These are phyloP conservation scores for Pasiphila rectangulata DNA, from an alignment of 2,888 invertebrate species.

Conservation along the genomic window DNA sequence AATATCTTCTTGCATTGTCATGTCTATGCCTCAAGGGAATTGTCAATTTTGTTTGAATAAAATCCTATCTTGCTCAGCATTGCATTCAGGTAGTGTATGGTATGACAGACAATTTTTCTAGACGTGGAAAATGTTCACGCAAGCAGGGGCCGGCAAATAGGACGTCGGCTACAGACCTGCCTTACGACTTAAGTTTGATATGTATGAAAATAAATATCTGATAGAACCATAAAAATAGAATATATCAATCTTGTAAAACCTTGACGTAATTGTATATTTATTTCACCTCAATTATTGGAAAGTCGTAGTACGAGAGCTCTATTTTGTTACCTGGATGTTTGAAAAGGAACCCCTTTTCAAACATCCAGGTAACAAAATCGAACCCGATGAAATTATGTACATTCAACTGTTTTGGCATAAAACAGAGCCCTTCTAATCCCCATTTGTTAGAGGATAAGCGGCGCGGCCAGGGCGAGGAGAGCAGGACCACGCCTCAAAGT, in stretches of 20 bases:
- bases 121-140: constrained; percentile 30
- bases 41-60: background rate
- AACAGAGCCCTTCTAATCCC: constrained; percentile 65
- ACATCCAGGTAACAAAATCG: no score
- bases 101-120: constrained; percentile 22
- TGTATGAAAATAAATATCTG: background rate
- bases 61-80: background rate
- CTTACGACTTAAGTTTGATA: background rate
- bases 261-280: no score
- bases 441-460: constrained; percentile 66
- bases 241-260: no score
- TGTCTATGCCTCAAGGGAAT: background rate
- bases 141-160: constrained; percentile 42
- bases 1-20: no score
- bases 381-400: constrained; percentile 58
- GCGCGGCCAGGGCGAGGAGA: constrained; percentile 47
- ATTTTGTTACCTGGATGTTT: constrained; percentile 29
- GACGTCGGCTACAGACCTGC: constrained; percentile 43
- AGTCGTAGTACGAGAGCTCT: constrained; percentile 3
- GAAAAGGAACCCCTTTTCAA: constrained; percentile 49
- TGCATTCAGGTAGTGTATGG: background rate
- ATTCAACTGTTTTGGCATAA: constrained; percentile 58
- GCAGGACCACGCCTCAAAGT: constrained; percentile 37
- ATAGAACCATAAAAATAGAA: background rate
- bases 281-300: background rate